Conservation (phyloP, 2,888 invertebrate species). For the Pristionchus maxplancki region DNA sequence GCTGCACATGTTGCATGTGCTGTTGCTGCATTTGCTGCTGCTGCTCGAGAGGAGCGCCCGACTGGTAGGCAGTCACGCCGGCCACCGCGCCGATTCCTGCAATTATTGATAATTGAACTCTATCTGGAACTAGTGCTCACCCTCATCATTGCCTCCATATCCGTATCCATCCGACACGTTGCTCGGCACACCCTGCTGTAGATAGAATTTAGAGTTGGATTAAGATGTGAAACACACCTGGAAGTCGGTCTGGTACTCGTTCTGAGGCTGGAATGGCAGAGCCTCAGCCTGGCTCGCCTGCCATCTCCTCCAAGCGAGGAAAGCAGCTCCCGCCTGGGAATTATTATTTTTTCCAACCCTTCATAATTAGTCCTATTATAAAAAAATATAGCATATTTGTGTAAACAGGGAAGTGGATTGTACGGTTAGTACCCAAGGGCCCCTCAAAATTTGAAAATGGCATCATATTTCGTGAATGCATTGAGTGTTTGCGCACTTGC, state of each 20-base stretch:
- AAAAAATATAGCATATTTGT: too few species aligned
- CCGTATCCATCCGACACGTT: conserved; percentile 68
- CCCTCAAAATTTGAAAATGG: not conserved
- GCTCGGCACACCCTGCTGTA: conserved; percentile 54
- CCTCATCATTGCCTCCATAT: conserved; percentile 66
- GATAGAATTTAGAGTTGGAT: not conserved
- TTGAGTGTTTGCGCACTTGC: conserved; percentile 4
- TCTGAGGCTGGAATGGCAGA: conserved; percentile 22
- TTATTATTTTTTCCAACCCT: not conserved
- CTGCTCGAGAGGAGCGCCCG: conserved; percentile 39
- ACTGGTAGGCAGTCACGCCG: conserved; percentile 31
- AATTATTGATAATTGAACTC: not conserved
- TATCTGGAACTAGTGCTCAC: conserved; percentile 49
- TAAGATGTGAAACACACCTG: conserved; percentile 25
- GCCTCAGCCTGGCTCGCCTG: conserved; percentile 84
- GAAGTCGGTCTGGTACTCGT: conserved; percentile 48
- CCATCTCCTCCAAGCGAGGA: conserved; percentile 94
- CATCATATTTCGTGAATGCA: not conserved
- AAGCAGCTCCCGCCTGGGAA: conserved; percentile 81
- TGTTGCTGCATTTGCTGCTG: not conserved
- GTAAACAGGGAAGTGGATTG: too few species aligned
- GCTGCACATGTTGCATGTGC: not conserved
- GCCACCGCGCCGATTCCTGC: conserved; percentile 46
- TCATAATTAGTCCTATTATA: too few species aligned
- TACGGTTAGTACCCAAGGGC: too few species aligned